phyloP scores from a whole-genome alignment of 2,888 invertebrate species.

The Lycia hirtaria region DNA sequence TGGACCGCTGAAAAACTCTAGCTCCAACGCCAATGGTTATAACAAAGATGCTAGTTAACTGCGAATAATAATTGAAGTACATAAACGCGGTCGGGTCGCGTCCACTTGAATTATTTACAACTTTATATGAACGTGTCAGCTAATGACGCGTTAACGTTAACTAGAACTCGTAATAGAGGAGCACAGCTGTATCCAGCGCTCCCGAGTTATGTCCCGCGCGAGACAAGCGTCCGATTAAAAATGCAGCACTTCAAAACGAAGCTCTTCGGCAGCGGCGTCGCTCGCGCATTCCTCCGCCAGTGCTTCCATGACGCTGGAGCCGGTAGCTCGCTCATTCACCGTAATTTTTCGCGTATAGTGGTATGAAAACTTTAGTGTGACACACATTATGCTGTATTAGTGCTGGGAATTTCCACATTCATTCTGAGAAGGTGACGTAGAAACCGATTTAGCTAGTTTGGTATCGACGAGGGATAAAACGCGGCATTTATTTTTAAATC shows the following conservation, averaged over 20 bases:
- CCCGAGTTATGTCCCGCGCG: conserved; percentile 83
- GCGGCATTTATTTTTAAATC: conserved; percentile 66
- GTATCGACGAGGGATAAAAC: conserved; percentile 50
- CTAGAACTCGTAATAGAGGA: conserved; percentile 81
- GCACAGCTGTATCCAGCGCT: conserved; percentile 79
- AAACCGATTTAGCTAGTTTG: conserved; percentile 52
- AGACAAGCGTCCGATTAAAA: conserved; percentile 82
- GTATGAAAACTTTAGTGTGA: conserved; percentile 32
- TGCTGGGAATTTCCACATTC: conserved; percentile 15
- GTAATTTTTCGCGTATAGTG: conserved; percentile 4
- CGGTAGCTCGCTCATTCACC: conserved; percentile 54
- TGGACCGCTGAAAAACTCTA: conserved; percentile 18
- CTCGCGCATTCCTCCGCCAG: conserved; percentile 76
- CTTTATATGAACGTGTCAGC: conserved; percentile 78
- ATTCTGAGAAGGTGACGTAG: conserved; percentile 37
- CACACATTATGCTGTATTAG: neutral
- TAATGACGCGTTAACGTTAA: conserved; percentile 82
- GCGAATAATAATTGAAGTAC: conserved; percentile 41
- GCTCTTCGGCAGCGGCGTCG: conserved; percentile 74
- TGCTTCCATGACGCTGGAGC: conserved; percentile 66
- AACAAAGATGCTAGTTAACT: conserved; percentile 33
- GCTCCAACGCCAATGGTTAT: conserved; percentile 21
- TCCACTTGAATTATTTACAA: conserved; percentile 75
- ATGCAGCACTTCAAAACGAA: conserved; percentile 82
- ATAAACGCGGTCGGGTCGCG: conserved; percentile 61